A percentile compares a stretch with the other conserved stretches of the same genome.
Conservation (phyloP, 2,888 invertebrate species). For the Andrena marginata region DNA sequence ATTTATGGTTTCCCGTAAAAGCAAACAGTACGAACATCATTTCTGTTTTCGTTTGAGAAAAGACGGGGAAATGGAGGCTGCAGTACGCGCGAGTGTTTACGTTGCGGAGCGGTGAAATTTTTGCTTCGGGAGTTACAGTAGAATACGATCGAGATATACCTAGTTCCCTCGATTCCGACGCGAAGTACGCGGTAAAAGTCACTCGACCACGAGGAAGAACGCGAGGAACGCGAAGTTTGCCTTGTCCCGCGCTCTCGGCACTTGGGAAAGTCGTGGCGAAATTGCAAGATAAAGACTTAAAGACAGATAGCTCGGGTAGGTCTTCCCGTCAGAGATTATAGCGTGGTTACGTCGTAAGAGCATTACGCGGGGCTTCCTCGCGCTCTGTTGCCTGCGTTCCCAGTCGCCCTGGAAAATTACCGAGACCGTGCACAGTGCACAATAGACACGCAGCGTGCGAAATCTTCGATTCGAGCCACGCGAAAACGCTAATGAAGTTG, state of each 20-base stretch:
- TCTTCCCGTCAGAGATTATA: conserved; percentile 81
- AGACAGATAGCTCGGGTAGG: conserved; percentile 73
- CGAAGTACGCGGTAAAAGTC: conserved; percentile 38
- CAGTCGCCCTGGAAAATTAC: conserved; percentile 34
- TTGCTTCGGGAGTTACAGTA: not conserved
- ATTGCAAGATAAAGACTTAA: conserved; percentile 58
- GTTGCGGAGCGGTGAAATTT: not conserved
- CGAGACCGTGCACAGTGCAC: not conserved
- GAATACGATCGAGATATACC: not conserved
- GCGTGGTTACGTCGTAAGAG: conserved; percentile 78
- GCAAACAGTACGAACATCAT: no score
- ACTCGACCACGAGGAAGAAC: conserved; percentile 18
- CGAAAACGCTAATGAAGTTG: not conserved
- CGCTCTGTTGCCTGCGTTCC: conserved; percentile 30
- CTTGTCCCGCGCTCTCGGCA: not conserved
- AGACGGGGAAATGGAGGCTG: not conserved
- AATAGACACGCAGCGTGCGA: not conserved
- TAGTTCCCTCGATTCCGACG: not conserved
- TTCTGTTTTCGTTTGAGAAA: not conserved
- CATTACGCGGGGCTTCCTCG: conserved; percentile 78
- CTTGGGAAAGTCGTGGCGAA: conserved; percentile 22
- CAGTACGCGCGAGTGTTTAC: not conserved
- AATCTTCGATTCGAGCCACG: not conserved
- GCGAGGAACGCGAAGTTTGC: conserved; percentile 25
- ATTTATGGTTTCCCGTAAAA: no score